A percentile compares a stretch with the other conserved stretches of the same genome.
Conservation (phyloP, 1,140 invertebrate genomes). For the Elymnias hypermnestra region DNA sequence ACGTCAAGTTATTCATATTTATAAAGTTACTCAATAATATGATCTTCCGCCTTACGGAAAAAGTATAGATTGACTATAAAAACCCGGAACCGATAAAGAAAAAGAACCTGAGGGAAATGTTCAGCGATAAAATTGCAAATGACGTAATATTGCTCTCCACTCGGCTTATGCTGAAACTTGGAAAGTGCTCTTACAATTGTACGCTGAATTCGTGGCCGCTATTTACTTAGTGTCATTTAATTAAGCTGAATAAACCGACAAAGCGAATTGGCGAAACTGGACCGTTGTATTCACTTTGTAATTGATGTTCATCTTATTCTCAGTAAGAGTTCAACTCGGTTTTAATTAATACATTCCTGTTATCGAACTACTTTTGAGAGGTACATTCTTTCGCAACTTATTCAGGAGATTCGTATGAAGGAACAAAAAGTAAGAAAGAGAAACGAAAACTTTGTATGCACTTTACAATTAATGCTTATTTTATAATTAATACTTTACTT, state of each 20-base stretch:
- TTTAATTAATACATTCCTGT: conserved; percentile 1
- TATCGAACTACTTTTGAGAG: not conserved
- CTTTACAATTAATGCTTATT: no score
- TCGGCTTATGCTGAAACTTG: conserved; percentile 45
- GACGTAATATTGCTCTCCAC: conserved; percentile 11
- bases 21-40: no score
- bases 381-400: no score
- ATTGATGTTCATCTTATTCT: conserved; percentile 34
- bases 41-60: no score
- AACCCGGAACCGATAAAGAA: no score
- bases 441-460: no score
- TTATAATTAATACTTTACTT: no score
- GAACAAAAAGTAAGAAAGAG: no score
- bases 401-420: no score
- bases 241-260: conserved; percentile 40
- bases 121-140: conserved; percentile 4
- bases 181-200: conserved; percentile 25
- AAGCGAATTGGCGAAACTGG: conserved; percentile 17
- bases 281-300: conserved; percentile 21
- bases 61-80: no score
- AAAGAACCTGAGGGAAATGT: not conserved
- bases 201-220: conserved; percentile 25
- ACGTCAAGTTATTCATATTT: no score
- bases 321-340: conserved; percentile 38
- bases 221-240: conserved; percentile 46